Conservation (phyloP, 2,888 invertebrate genomes). For the Melieria omissa region DNA sequence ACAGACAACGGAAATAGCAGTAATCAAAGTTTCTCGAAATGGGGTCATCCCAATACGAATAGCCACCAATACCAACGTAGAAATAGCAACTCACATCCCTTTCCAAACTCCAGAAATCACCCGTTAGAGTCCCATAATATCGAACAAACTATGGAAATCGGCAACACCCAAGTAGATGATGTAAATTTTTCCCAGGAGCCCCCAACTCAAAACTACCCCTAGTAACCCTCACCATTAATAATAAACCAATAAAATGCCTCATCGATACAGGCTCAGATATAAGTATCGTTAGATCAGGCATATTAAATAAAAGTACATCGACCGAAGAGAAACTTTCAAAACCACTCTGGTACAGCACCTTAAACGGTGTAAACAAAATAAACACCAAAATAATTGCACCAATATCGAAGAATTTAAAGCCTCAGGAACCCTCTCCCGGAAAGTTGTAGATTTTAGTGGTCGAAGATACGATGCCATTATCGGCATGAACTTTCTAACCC, state of each 20-base stretch:
- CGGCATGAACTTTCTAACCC: neutral
- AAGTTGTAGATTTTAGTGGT: neutral
- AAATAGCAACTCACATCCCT: no score
- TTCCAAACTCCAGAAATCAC: no score
- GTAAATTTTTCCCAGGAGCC: slow-evolving; percentile 10
- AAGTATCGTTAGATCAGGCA: neutral
- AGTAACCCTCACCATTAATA: neutral
- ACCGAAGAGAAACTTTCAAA: neutral
- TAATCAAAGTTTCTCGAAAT: no score
- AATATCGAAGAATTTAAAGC: neutral
- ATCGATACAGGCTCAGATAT: slow-evolving; percentile 1
- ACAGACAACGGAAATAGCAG: no score
- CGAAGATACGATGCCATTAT: slow-evolving; percentile 8
- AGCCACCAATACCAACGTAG: no score
- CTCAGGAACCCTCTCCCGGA: slow-evolving; percentile 7
- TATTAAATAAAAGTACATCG: neutral
- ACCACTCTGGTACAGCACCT: neutral
- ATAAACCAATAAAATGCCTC: no score
- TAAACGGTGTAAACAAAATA: neutral
- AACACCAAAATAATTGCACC: no score
- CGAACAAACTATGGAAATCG: neutral
- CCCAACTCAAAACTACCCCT: neutral
- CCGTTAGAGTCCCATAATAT: neutral
- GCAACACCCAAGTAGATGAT: neutral
- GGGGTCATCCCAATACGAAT: no score